phyloP scores from a whole-genome alignment of 2,113 vertebrate species.

The Xenopus tropicalis region DNA sequence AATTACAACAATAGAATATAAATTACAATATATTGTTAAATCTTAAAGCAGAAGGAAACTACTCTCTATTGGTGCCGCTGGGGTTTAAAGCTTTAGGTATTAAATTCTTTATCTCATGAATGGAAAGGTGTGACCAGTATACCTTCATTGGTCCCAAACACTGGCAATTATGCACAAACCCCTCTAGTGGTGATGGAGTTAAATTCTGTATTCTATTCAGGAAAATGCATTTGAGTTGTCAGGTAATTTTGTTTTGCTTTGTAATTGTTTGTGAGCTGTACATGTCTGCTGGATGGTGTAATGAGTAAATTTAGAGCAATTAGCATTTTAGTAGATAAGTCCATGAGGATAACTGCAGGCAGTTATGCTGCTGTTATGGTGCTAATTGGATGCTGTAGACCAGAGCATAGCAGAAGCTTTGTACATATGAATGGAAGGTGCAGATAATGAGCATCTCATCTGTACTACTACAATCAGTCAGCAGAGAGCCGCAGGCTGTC shows the following conservation, averaged over 20 bases:
- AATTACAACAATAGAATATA: too few species aligned
- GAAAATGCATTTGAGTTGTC: constrained; percentile 15
- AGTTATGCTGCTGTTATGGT: constrained; percentile 28
- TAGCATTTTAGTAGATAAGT: constrained; percentile 28
- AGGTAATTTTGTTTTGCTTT: constrained; percentile 25
- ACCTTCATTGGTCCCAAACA: not conserved
- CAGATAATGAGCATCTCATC: constrained; percentile 29
- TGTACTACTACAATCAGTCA: constrained; percentile 16
- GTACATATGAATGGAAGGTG: constrained; percentile 37
- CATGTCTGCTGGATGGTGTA: constrained; percentile 28
- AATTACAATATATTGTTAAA: too few species aligned
- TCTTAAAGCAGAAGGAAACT: too few species aligned
- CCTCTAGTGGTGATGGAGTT: constrained; percentile 12
- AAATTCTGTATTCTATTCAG: not conserved
- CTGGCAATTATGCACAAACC: not conserved
- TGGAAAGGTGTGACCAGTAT: too few species aligned
- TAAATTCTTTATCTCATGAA: too few species aligned
- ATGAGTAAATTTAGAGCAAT: constrained; percentile 40
- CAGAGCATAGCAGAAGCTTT: constrained; percentile 17
- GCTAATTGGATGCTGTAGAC: constrained; percentile 40
- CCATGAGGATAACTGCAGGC: constrained; percentile 31
- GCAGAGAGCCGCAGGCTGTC: constrained; percentile 13
- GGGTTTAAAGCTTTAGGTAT: too few species aligned
- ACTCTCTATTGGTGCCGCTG: too few species aligned
- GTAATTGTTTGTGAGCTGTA: constrained; percentile 16